Evolutionary conservation across 2,113 vertebrate genomes (phyloP).

Genomic region (Polypterus senegalus): DNA sequence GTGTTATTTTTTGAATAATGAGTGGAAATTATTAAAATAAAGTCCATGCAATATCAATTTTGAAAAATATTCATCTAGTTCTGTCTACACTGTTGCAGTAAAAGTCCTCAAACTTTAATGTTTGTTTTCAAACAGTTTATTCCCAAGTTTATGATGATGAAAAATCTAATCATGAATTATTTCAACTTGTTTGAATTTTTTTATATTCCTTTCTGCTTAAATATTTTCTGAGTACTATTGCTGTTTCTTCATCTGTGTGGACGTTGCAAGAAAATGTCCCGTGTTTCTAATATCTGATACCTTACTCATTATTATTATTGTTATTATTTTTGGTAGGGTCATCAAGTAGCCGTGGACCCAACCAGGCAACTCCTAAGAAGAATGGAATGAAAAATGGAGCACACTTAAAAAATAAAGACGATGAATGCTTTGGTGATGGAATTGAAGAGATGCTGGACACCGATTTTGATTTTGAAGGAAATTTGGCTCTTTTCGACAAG

Average conservation of each 20-base stretch:
- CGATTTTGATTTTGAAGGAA: constrained; percentile 95
- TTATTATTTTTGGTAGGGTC: constrained; percentile 58
- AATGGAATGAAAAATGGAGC: constrained; percentile 78
- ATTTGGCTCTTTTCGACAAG: constrained; percentile 94
- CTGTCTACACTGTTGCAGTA: no score
- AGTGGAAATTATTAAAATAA: background rate
- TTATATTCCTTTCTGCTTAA: no score
- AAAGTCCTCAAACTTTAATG: no score
- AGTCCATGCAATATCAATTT: no score
- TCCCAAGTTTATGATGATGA: no score
- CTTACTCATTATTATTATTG: background rate
- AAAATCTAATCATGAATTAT: no score
- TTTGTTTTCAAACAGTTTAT: no score
- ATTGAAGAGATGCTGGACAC: constrained; percentile 80
- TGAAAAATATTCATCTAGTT: no score
- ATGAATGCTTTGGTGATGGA: constrained; percentile 86
- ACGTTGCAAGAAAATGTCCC: background rate
- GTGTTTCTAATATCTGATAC: background rate
- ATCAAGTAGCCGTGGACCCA: constrained; percentile 75
- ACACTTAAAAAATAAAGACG: constrained; percentile 81
- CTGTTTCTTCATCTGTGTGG: background rate
- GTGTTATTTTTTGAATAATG: background rate
- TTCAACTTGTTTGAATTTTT: no score
- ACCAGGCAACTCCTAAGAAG: constrained; percentile 86
- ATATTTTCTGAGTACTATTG: background rate